A percentile compares a stretch with the other conserved stretches of the same genome.
Evolutionary conservation across 2,113 vertebrate genomes (phyloP).

Genomic region (Myotis brandtii): DNA sequence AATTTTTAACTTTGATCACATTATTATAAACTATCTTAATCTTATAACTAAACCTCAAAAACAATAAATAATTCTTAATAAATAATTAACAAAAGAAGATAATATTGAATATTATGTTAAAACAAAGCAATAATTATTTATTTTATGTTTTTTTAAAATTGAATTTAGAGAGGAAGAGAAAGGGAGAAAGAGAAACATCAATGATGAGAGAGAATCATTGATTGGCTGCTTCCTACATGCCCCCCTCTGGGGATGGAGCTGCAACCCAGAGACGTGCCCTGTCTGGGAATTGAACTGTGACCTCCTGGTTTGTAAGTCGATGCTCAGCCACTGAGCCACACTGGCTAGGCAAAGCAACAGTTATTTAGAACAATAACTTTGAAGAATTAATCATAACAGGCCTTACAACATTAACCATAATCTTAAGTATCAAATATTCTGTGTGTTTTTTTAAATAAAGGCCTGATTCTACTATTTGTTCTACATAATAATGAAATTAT

Average conservation of each 20-base stretch:
- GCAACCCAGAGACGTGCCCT: no score
- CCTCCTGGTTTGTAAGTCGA: no score
- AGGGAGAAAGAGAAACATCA: no score
- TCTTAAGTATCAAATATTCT: not conserved
- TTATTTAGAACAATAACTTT: not conserved
- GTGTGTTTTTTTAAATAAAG: not conserved
- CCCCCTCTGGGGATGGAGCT: no score
- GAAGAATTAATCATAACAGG: not conserved
- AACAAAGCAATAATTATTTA: not conserved
- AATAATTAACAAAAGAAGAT: not conserved
- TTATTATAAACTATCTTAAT: slow-evolving; percentile 17
- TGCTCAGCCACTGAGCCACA: no score
- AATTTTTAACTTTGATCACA: not conserved
- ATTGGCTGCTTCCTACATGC: no score
- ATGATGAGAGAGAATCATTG: no score
- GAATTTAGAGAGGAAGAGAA: no score
- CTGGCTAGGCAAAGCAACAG: not conserved
- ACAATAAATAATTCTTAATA: not conserved
- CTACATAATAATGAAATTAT: not conserved
- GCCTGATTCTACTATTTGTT: not conserved
- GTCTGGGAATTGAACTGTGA: no score
- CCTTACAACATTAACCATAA: not conserved
- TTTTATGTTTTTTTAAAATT: no score
- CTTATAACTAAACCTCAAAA: not conserved
- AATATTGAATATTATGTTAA: not conserved